phyloP scores from a whole-genome alignment of 2,113 vertebrate species.

The Perccottus glenii region DNA sequence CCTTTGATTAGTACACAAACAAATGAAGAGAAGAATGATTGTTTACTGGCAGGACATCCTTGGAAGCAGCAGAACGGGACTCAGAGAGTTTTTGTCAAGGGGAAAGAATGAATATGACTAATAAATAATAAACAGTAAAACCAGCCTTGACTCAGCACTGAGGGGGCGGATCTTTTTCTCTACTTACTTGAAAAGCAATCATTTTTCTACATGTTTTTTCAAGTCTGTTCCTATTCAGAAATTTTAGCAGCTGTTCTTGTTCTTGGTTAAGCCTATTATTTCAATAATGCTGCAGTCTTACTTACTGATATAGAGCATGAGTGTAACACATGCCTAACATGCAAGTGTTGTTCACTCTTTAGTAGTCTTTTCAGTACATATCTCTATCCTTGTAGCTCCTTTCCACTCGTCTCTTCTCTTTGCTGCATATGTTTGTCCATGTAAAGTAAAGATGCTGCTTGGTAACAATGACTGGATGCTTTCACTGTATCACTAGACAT shows the following conservation, averaged over 20 bases:
- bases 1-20: conserved; percentile 6
- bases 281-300: neutral
- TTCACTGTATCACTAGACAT: no score
- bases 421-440: no score
- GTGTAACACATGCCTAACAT: no score
- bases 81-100: conserved; percentile 4
- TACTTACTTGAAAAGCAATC: conserved; percentile 7
- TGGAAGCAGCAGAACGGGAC: conserved; percentile 14
- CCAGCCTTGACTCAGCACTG: conserved; percentile 5
- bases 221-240: neutral
- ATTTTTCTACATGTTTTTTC: neutral
- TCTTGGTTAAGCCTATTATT: neutral
- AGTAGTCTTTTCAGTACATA: no score
- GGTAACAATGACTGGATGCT: no score
- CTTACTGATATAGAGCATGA: no score
- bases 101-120: conserved; percentile 1
- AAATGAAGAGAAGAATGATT: conserved; percentile 7
- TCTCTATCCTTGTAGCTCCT: no score
- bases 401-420: no score
- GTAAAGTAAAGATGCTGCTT: no score
- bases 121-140: conserved; percentile 11
- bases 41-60: conserved; percentile 3
- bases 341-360: no score
- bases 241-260: neutral
- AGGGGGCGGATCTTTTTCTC: neutral